Percentiles rank a stretch among this genome's conserved stretches.
Evolutionary conservation across 2,888 invertebrate species (phyloP).

Genomic region (Hemicrepidius hirtus): DNA sequence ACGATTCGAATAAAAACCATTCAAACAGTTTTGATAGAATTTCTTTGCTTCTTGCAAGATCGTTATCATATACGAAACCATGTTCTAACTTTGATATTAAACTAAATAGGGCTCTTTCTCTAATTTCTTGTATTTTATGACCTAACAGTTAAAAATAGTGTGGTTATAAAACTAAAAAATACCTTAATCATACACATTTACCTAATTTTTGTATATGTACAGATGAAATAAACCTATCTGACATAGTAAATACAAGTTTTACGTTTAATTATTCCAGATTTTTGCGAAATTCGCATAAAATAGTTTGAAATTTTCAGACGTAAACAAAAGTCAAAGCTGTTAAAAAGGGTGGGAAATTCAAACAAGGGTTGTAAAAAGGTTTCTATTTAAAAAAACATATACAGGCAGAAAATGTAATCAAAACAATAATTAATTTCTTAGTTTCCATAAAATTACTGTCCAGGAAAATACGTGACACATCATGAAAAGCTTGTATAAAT

Average conservation of each 20-base stretch:
- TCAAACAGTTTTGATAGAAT: constrained; percentile 76
- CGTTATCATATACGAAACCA: constrained; percentile 78
- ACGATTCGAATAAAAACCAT: constrained; percentile 77
- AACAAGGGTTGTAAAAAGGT: constrained; percentile 15
- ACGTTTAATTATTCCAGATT: constrained; percentile 7
- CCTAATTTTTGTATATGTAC: constrained; percentile 68
- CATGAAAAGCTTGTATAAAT: constrained; percentile 60
- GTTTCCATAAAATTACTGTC: constrained; percentile 59
- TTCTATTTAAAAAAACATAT: not conserved
- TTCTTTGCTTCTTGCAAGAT: constrained; percentile 76
- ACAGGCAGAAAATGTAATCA: not conserved
- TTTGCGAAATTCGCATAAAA: constrained; percentile 11
- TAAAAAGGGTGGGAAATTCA: constrained; percentile 42
- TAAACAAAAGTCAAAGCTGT: constrained; percentile 37
- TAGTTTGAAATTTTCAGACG: constrained; percentile 29
- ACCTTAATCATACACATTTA: constrained; percentile 50
- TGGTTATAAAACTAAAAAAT: not conserved
- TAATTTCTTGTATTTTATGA: constrained; percentile 70
- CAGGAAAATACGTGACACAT: constrained; percentile 61
- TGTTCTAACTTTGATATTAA: constrained; percentile 77
- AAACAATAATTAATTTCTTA: constrained; percentile 38
- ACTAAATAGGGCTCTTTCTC: constrained; percentile 69
- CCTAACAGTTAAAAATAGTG: constrained; percentile 59
- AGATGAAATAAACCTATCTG: constrained; percentile 62
- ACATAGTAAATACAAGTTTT: constrained; percentile 51